Percentiles rank a stretch among this genome's conserved stretches.
phyloP scores from a whole-genome alignment of 2,797 vertebrate genomes.

The Borostomias antarcticus region DNA sequence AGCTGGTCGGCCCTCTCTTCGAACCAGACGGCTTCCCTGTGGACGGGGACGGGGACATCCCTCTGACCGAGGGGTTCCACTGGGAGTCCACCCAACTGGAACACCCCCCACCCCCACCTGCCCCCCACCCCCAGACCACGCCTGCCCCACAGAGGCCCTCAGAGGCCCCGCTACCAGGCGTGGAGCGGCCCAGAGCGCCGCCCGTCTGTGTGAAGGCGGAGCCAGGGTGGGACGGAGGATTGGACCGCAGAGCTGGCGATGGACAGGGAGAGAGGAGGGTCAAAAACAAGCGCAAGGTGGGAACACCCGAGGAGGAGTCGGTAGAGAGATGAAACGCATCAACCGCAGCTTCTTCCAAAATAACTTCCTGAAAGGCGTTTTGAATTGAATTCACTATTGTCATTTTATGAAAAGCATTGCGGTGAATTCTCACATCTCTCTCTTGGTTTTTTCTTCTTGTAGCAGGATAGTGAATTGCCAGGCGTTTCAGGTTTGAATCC shows the following conservation, averaged over 20 bases:
- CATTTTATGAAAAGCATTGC: background rate
- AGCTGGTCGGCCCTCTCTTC: slow-evolving; percentile 71
- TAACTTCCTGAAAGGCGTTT: no score
- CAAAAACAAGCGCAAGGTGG: slow-evolving; percentile 60
- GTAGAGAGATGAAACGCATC: background rate
- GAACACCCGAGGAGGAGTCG: slow-evolving; percentile 71
- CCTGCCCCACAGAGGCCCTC: background rate
- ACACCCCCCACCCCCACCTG: slow-evolving; percentile 23
- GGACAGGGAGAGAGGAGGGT: slow-evolving; percentile 72
- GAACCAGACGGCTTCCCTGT: slow-evolving; percentile 37
- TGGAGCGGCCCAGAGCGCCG: background rate
- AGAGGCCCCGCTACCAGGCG: background rate
- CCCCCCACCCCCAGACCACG: background rate
- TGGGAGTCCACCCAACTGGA: slow-evolving; percentile 80
- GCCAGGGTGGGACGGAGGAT: slow-evolving; percentile 49
- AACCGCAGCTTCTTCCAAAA: no score
- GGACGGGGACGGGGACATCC: slow-evolving; percentile 65
- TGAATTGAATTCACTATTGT: no score
- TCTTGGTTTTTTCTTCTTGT: background rate
- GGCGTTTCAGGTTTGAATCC: slow-evolving; percentile 72
- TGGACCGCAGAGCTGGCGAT: slow-evolving; percentile 62
- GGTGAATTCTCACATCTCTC: background rate
- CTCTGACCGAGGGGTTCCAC: slow-evolving; percentile 84
- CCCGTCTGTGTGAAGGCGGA: slow-evolving; percentile 74
- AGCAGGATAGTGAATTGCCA: slow-evolving; percentile 32